phyloP scores from a whole-genome alignment of 2,888 invertebrate genomes.

The Petrolisthes cinctipes region DNA sequence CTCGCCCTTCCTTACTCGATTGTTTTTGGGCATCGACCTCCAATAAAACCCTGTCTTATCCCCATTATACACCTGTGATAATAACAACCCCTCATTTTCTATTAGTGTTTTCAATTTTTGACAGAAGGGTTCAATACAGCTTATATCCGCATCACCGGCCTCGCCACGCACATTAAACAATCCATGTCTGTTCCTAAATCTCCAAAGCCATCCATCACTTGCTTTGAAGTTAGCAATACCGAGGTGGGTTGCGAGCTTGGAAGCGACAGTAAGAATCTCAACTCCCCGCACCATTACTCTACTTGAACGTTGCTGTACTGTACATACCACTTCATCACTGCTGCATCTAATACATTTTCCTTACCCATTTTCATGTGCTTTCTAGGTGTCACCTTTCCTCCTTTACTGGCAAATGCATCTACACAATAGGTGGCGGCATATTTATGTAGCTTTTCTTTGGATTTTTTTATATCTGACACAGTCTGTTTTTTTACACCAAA shows the following conservation, averaged over 20 bases:
- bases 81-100: background rate
- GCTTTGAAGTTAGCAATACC: background rate
- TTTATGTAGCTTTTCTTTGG: background rate
- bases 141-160: background rate
- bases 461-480: background rate
- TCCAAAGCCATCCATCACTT: background rate
- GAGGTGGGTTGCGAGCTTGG: background rate
- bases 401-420: background rate
- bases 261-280: background rate
- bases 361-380: background rate
- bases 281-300: background rate
- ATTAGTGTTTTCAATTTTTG: background rate
- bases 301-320: background rate
- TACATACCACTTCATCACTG: background rate
- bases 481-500: slow-evolving; percentile 21
- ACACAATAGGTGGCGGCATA: background rate
- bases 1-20: background rate
- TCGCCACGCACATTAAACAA: background rate
- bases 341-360: background rate
- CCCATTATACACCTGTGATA: background rate
- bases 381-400: background rate
- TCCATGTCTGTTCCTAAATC: background rate
- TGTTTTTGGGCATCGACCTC: slow-evolving; percentile 1
- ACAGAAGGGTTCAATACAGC: background rate
- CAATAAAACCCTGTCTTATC: background rate